Conservation (phyloP, 2,113 vertebrate genomes). For the Cebus imitator region DNA sequence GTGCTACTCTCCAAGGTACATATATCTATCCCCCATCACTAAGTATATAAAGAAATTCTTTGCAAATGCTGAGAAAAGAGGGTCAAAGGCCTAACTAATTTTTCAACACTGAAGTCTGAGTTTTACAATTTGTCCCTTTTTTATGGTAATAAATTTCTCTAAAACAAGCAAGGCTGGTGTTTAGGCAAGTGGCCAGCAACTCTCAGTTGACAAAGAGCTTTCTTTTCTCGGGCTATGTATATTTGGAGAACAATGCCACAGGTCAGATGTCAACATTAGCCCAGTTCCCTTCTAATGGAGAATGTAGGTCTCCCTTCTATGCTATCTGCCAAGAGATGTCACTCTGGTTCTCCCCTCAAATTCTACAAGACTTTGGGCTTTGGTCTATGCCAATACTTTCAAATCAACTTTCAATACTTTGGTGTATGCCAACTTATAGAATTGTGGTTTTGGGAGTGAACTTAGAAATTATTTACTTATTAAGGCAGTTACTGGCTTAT, state of each 20-base stretch:
- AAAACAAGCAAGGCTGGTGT: conserved; percentile 54
- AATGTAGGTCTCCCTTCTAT: neutral
- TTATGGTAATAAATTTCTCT: conserved; percentile 68
- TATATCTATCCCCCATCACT: conserved; percentile 58
- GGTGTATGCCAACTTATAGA: neutral
- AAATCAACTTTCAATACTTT: neutral
- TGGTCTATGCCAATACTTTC: neutral
- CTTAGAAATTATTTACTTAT: neutral
- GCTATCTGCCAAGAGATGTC: neutral
- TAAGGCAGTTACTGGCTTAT: neutral
- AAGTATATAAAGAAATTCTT: conserved; percentile 64
- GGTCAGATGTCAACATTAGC: conserved; percentile 50
- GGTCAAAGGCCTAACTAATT: conserved; percentile 72
- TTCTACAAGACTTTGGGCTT: neutral
- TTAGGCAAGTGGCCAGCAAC: conserved; percentile 53
- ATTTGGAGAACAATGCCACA: conserved; percentile 64
- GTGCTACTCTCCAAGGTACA: conserved; percentile 62
- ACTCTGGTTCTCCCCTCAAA: neutral
- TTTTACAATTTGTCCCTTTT: conserved; percentile 71
- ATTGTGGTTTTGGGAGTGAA: neutral
- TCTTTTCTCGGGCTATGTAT: conserved; percentile 44
- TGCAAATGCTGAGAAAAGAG: conserved; percentile 55
- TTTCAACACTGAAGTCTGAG: conserved; percentile 70
- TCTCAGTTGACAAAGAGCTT: conserved; percentile 58
- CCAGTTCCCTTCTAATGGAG: neutral